Base-by-base conservation (phyloP, 2,113 vertebrate species). In the Chaenogobius annularis region DNA sequence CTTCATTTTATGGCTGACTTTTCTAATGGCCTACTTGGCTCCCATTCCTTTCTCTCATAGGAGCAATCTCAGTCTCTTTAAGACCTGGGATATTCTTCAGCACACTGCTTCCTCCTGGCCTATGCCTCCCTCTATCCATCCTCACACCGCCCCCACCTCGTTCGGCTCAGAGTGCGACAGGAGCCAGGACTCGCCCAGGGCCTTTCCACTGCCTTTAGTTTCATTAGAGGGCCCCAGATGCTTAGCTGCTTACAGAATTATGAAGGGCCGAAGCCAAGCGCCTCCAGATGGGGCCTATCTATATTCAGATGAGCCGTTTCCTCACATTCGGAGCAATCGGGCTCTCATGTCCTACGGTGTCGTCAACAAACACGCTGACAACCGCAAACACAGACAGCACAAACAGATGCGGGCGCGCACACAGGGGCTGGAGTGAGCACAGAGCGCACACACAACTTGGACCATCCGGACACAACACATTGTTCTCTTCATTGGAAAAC, bases 231-330 rank as follows among this genome's bases (percentile, higher is more conserved):
- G 81, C 82, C 91, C 90, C 93, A 94, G 92, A 93, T 94, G 93
- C 91, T 90, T 84, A 82, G 87, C 88, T 88, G 91, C 91, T 93
- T 92, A 91, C 88, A 81, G 87, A 92, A 93, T 93, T 91, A 93
- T 91, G 85, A 88, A 90, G 84, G 82, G 90, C 84, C 88, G 72
- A 85, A 93, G 92, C 92, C 93, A 92, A 86, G 72, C 75, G 74
- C 87, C 91, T 89, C 90, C 93, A 93, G 93, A 94, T 94, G 93
- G 92, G 93, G 90, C 87, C 88, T 83, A 93, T 93, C 92, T 93
- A 93, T 93, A 94, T 93, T 94, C 92, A 93, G 93, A 93, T 94
- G 89, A 93, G 92, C 90, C 70, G 90, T 88, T 93, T 93, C 91
- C 92, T 91, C 88, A 91, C 87, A 92, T 88, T 90, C 91, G 80